phyloP scores from a whole-genome alignment of 2,113 vertebrate species.

The Oryzias celebensis region DNA sequence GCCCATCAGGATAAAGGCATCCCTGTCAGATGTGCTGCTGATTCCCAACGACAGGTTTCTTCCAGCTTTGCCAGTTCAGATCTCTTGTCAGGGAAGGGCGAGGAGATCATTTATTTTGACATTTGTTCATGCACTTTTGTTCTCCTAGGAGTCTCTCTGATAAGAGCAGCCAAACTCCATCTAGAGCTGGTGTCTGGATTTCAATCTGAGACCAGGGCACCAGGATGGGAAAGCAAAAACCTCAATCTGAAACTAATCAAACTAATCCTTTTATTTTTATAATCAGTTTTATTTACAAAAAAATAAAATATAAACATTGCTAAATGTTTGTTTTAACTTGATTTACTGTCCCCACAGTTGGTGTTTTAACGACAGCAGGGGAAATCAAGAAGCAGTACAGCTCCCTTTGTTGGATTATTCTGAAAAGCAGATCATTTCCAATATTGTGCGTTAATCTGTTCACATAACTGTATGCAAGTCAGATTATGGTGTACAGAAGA shows the following conservation, averaged over 20 bases:
- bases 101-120: not conserved
- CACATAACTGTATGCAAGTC: not conserved
- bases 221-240: no score
- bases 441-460: not conserved
- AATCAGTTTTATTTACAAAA: no score
- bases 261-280: no score
- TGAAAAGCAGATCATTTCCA: not conserved
- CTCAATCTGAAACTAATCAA: no score
- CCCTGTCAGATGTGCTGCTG: not conserved
- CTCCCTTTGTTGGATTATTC: not conserved
- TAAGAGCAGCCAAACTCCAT: not conserved
- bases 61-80: not conserved
- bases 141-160: not conserved
- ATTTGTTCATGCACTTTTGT: not conserved
- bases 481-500: constrained; percentile 1
- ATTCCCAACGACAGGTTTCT: not conserved
- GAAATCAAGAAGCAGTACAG: not conserved
- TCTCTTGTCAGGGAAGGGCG: not conserved
- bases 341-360: no score
- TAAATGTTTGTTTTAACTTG: not conserved
- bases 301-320: not conserved
- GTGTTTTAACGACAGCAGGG: not conserved
- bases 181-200: not conserved
- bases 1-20: not conserved
- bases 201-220: no score